phyloP scores from a whole-genome alignment of 2,113 vertebrate species.

The Xenopus laevis region DNA sequence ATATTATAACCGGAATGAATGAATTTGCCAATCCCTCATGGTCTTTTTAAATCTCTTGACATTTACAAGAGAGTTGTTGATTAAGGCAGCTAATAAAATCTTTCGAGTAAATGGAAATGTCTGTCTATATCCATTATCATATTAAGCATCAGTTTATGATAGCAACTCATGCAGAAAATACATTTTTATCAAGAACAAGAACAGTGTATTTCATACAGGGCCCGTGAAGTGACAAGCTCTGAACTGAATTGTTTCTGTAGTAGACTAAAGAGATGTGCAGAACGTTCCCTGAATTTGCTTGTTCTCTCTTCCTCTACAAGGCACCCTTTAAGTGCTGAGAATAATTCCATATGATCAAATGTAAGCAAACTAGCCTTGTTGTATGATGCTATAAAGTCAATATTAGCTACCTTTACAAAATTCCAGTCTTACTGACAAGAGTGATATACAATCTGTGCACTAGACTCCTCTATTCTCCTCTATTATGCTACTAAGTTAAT shows the following conservation, averaged over 20 bases:
- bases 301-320: neutral
- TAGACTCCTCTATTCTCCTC: too few species aligned
- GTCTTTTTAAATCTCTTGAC: conserved; percentile 37
- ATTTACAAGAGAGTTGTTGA: conserved; percentile 43
- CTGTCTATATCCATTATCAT: conserved; percentile 43
- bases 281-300: neutral
- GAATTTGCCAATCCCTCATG: conserved; percentile 10
- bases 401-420: too few species aligned
- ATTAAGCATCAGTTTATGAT: conserved; percentile 42
- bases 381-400: too few species aligned
- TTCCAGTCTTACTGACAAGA: too few species aligned
- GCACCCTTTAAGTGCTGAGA: neutral
- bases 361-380: too few species aligned
- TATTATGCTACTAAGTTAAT: too few species aligned
- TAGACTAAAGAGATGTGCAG: conserved; percentile 5
- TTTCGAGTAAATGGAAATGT: conserved; percentile 38
- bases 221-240: conserved; percentile 16
- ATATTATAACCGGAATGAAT: conserved; percentile 8
- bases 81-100: conserved; percentile 41
- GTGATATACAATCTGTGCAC: too few species aligned
- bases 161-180: conserved; percentile 41
- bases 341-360: too few species aligned
- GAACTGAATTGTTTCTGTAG: neutral
- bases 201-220: neutral
- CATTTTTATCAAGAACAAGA: conserved; percentile 36